phyloP scores from a whole-genome alignment of 2,113 vertebrate species.

The Phyllostomus discolor region DNA sequence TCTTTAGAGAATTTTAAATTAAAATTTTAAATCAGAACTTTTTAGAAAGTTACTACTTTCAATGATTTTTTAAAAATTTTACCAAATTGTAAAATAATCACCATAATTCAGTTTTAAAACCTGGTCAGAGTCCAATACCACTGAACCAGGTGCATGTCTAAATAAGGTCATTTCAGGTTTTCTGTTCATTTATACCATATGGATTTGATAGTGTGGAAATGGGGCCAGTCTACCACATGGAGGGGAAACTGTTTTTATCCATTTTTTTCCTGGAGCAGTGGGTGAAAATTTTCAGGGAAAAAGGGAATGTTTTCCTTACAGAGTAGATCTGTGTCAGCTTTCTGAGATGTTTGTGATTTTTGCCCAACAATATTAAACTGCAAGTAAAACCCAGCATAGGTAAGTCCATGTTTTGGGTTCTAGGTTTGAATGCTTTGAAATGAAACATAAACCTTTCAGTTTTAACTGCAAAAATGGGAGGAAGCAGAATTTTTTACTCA shows the following conservation, averaged over 20 bases:
- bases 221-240: background rate
- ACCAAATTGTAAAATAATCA: background rate
- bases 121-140: background rate
- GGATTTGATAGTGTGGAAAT: background rate
- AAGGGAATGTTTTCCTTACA: background rate
- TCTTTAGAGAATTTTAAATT: background rate
- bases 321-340: background rate
- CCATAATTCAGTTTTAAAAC: background rate
- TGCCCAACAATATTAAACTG: background rate
- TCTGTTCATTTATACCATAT: background rate
- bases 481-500: background rate
- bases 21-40: background rate
- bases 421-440: constrained; percentile 11
- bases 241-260: background rate
- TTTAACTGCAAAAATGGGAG: background rate
- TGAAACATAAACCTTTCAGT: background rate
- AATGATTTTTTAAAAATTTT: constrained; percentile 3
- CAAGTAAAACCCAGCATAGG: background rate
- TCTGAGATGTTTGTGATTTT: background rate
- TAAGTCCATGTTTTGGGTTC: background rate
- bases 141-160: background rate
- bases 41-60: background rate
- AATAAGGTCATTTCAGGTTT: background rate
- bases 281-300: background rate
- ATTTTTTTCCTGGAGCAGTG: background rate